Conservation (phyloP, 1,140 invertebrate species). For the Lepeophtheirus salmonis region DNA sequence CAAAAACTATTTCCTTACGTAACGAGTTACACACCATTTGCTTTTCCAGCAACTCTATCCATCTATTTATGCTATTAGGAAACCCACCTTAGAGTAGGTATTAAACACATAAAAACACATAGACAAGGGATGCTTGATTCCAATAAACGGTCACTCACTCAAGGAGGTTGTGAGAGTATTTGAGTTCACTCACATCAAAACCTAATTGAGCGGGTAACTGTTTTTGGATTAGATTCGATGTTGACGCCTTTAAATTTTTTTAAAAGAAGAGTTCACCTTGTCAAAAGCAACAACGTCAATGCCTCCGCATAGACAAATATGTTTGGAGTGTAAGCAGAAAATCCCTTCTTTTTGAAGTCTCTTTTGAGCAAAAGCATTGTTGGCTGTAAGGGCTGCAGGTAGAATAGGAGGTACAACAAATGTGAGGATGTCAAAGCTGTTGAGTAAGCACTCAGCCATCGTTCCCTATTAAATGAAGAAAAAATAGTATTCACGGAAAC, state of each 20-base stretch:
- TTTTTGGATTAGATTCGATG: not conserved
- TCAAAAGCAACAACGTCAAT: conserved; percentile 38
- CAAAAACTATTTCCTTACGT: no score
- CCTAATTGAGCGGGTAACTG: conserved; percentile 16
- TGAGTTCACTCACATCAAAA: conserved; percentile 12
- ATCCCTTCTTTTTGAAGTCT: conserved; percentile 29
- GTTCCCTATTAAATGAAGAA: conserved; percentile 21
- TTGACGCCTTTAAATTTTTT: no score
- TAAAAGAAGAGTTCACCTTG: conserved; percentile 34
- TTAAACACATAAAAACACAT: no score
- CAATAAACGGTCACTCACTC: conserved; percentile 17
- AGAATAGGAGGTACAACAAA: conserved; percentile 29
- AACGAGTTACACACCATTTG: no score
- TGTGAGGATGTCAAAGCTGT: conserved; percentile 28
- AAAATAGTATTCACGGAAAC: no score
- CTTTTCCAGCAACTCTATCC: no score
- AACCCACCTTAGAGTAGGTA: no score
- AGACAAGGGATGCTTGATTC: not conserved
- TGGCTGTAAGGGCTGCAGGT: conserved; percentile 35
- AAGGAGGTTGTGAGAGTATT: conserved; percentile 18
- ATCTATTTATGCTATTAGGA: no score
- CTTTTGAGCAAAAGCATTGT: conserved; percentile 34
- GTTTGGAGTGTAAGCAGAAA: conserved; percentile 35
- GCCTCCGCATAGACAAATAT: conserved; percentile 33
- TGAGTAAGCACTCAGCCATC: conserved; percentile 24